These are phyloP conservation scores for Anarrhichthys ocellatus DNA, from an alignment of 2,113 vertebrate genomes.

Conservation along the genomic window DNA sequence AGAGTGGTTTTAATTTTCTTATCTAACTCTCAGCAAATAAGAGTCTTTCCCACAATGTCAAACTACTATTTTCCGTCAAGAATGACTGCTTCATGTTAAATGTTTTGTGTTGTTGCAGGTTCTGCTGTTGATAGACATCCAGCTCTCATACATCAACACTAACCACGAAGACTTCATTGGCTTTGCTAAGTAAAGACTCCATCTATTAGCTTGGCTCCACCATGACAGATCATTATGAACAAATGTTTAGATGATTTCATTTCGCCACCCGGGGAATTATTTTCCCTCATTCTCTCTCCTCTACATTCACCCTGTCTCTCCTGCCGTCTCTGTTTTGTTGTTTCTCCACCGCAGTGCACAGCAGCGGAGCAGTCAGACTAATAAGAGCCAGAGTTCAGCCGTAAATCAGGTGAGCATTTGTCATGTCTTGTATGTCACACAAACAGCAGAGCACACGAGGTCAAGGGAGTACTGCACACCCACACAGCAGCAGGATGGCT, in stretches of 20 bases:
- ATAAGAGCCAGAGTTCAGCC: slow-evolving; percentile 91
- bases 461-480: slow-evolving; percentile 19
- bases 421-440: slow-evolving; percentile 26
- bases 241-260: slow-evolving; percentile 14
- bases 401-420: slow-evolving; percentile 90
- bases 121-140: slow-evolving; percentile 91
- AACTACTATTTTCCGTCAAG: neutral
- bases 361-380: slow-evolving; percentile 93
- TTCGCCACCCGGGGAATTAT: too few relatives aligned
- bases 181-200: slow-evolving; percentile 90
- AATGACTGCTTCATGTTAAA: neutral
- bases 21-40: neutral
- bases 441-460: slow-evolving; percentile 33
- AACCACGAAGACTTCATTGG: slow-evolving; percentile 97
- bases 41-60: neutral
- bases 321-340: neutral
- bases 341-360: slow-evolving; percentile 85
- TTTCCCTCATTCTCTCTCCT: slow-evolving; percentile 1
- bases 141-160: slow-evolving; percentile 95
- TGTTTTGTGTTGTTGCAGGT: slow-evolving; percentile 79
- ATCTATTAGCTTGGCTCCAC: slow-evolving; percentile 38
- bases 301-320: neutral
- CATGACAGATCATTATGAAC: slow-evolving; percentile 49
- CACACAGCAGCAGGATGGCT: slow-evolving; percentile 28
- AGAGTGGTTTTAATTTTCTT: neutral